Evolutionary conservation across 2,113 vertebrate genomes (phyloP), one percentile per base, ranked within the genome.

Genomic region (Choloepus hoffmanni): DNA sequence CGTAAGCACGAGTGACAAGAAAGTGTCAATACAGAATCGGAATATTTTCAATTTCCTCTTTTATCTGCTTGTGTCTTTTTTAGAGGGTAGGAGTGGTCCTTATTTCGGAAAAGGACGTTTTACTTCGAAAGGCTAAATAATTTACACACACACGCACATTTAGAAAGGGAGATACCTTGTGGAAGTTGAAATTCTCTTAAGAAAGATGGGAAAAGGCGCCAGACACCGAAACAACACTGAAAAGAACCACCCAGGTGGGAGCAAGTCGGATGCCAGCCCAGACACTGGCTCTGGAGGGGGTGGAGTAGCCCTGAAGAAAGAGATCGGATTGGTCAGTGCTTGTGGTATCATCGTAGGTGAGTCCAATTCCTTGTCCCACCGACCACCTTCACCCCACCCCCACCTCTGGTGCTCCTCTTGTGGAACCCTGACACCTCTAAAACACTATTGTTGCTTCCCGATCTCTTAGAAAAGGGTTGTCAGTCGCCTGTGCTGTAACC

Each of bases 291-390:
- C 96, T 0, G 96, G 79, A 88, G 97, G 68, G 63, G 97, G 98
- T 5, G 99, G 98, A 8, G 99, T 99, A 28, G 99, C 99, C 10
- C 98, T 99, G 95, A 99, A 99, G 98, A 99, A 99, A 70, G 99
- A 99, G 92, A 99, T 99, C 67, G 99, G 99, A 53, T 98, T 99
- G 30, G 98, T 99, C 93, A 99, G 99, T 94, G 99, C 99, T 24
- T 99, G 99, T 60, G 99, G 99, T 2, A 99, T 99, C 87, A 99
- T 99, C 30, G 98, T 99, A 48, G 99, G 99, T 99, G 63, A 99
- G 99, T 98, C 28, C 67, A 24, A n/a, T 50, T 90, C 83, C 68
- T 74, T 33, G 28, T 7, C 55, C 63, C 58, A 43, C 73, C 16
- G 13, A 63, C 21, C 26, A 4, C 36, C 2, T 19, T 19, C 63